These are phyloP conservation scores for Pristionchus maxplancki DNA, from an alignment of 2,888 invertebrate genomes.

Conservation along the genomic window DNA sequence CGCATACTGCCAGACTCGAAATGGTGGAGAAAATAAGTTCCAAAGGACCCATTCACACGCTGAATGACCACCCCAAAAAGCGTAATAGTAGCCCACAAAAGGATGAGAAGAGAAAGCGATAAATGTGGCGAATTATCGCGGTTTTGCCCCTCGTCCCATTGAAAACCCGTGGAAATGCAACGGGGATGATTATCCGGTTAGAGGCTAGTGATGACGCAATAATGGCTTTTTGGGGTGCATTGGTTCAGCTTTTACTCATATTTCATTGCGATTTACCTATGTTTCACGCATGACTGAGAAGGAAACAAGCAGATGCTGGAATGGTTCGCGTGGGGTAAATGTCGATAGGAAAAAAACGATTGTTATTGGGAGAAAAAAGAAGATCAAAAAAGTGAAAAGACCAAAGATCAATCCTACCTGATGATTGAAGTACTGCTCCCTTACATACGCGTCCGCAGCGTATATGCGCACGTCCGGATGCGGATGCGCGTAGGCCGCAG, in stretches of 20 bases:
- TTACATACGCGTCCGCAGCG: conserved; percentile 10
- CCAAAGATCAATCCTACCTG: conserved; percentile 1
- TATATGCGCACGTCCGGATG: conserved; percentile 1
- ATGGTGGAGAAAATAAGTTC: no score
- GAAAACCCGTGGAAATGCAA: not conserved
- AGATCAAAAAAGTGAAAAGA: not conserved
- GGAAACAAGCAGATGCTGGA: no score
- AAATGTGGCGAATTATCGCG: conserved; percentile 14
- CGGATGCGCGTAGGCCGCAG: not conserved
- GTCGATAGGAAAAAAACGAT: no score
- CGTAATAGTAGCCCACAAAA: no score
- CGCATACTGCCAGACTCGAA: no score
- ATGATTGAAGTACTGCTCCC: conserved; percentile 29
- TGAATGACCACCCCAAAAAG: not conserved
- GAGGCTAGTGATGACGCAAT: not conserved
- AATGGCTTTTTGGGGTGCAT: no score
- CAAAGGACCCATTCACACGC: no score
- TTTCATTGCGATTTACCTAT: no score
- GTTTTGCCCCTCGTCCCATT: not conserved
- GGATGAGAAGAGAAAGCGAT: not conserved
- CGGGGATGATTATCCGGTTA: not conserved
- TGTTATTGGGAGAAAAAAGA: no score
- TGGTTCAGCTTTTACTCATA: no score
- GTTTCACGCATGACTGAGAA: no score
- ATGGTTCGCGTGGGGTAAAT: no score